A percentile compares a stretch with the other conserved stretches of the same genome.
phyloP scores from a whole-genome alignment of 37 sponge, comb jelly and placozoan species.

The Chondrilla cf. caribensis region DNA sequence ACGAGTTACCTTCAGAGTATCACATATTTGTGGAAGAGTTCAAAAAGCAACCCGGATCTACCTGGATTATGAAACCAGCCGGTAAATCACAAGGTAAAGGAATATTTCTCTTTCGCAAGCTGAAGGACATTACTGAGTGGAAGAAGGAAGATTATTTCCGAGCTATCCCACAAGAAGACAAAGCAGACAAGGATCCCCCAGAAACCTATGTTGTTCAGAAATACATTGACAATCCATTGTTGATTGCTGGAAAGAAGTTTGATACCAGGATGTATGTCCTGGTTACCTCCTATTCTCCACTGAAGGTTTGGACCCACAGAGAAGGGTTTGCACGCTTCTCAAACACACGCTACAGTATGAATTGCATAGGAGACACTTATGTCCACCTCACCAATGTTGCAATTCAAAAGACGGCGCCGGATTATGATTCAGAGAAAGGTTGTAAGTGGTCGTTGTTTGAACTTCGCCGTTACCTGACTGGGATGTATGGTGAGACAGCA shows the following conservation, averaged over 20 bases:
- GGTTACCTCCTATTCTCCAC: conserved; percentile 90
- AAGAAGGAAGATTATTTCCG: conserved; percentile 89
- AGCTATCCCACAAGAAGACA: conserved; percentile 59
- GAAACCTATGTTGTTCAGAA: conserved; percentile 97
- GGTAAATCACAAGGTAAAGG: conserved; percentile 98
- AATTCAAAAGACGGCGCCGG: conserved; percentile 98
- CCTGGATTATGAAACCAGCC: conserved; percentile 99
- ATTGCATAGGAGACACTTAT: conserved; percentile 87
- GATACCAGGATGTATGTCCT: conserved; percentile 93
- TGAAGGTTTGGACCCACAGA: conserved; percentile 94
- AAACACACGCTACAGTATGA: conserved; percentile 83
- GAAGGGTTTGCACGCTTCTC: conserved; percentile 99
- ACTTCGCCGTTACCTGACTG: conserved; percentile 78
- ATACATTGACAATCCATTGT: conserved; percentile 94
- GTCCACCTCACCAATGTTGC: conserved; percentile 99
- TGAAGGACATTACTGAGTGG: conserved; percentile 99
- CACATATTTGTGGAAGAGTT: conserved; percentile 99
- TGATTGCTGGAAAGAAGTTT: conserved; percentile 98
- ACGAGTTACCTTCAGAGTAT: conserved; percentile 97
- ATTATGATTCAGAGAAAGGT: conserved; percentile 99
- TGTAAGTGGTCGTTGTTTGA: conserved; percentile 98
- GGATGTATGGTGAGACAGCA: conserved; percentile 80
- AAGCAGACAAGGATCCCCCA: conserved; percentile 81
- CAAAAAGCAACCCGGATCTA: conserved; percentile 87
- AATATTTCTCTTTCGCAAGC: conserved; percentile 96